Base-by-base conservation (phyloP, 1,140 invertebrate genomes). In the Drosophila yakuba region DNA sequence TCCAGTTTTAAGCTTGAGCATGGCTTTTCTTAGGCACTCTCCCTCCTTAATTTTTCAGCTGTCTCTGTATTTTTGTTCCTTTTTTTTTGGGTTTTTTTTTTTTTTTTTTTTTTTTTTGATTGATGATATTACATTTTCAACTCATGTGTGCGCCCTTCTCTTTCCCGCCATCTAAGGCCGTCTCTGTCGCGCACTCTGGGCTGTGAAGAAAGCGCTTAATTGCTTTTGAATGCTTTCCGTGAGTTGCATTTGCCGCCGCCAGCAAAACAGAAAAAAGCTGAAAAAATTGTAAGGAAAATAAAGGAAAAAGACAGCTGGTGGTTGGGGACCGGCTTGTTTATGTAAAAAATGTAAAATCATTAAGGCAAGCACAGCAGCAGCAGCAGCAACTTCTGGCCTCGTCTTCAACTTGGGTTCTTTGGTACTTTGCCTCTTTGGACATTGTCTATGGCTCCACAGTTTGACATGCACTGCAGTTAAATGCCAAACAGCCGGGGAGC, bases 221-320 rank as follows among this genome's bases (percentile, higher is more conserved):
- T 83, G 80, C 80, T 83, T 83, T 83, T 82, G 80, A 83, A 83
- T 83, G 80, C 80, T 83, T 82, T 82, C 80, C 80, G 74, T 83
- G 75, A 83, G 80, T 68, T 82, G 74, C 80, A 74, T 78, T 75
- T 68, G 74, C 71, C 57, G 80, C 79, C 73, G 78, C 60, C 61
- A 64, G 74, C 63, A 61, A 57, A 71, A 63, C 62, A 15, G 4
- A 35, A 32, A 35, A 47, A 48, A 39, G 4, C 8, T n/a, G 45
- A 54, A 43, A 66, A 54, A 51, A 28, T 14, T n/a, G n/a, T 28
- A 28, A 32, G 58, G 60, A 78, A 67, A 57, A n/a, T 77, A 56
- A 60, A 64, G 54, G 32, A 32, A 62, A 75, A 59, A 58, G 25
- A 36, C 32, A 54, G 43, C 52, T 59, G 38, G 72, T 20, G 23